Evolutionary conservation across 2,113 vertebrate species (phyloP).

Genomic region (Illadopsis cleaveri): DNA sequence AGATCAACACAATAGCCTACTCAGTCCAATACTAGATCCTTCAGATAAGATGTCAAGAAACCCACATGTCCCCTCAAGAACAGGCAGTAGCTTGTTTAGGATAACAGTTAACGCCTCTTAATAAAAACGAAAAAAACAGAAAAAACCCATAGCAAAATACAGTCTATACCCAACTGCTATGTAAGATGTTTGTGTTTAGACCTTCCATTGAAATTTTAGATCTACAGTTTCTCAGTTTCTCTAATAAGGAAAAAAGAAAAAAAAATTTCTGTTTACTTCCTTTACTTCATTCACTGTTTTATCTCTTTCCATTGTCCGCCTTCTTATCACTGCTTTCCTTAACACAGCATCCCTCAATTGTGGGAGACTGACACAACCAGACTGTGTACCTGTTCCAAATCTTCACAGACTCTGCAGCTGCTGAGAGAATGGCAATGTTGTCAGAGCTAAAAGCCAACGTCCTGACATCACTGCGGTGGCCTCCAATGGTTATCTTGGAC

Average conservation of each 20-base stretch:
- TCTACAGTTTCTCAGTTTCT: background rate
- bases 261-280: background rate
- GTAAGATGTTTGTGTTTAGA: background rate
- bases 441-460: constrained; percentile 95
- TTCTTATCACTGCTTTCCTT: background rate
- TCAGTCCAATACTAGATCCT: background rate
- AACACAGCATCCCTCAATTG: background rate
- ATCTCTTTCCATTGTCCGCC: background rate
- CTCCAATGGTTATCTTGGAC: constrained; percentile 82
- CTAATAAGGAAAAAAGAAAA: background rate
- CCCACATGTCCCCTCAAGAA: background rate
- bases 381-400: constrained; percentile 92
- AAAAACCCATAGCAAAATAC: background rate
- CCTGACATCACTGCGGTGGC: constrained; percentile 90
- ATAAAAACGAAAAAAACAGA: background rate
- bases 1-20: background rate
- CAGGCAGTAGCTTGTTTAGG: background rate
- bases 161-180: rapidly evolving
- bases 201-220: background rate
- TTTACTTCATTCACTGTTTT: background rate
- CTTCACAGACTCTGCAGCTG: constrained; percentile 90
- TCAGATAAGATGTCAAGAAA: background rate
- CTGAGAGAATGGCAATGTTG: constrained; percentile 93
- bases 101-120: background rate
- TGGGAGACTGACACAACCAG: background rate